Conservation (phyloP, 2,113 vertebrate species). For the Struthio camelus region DNA sequence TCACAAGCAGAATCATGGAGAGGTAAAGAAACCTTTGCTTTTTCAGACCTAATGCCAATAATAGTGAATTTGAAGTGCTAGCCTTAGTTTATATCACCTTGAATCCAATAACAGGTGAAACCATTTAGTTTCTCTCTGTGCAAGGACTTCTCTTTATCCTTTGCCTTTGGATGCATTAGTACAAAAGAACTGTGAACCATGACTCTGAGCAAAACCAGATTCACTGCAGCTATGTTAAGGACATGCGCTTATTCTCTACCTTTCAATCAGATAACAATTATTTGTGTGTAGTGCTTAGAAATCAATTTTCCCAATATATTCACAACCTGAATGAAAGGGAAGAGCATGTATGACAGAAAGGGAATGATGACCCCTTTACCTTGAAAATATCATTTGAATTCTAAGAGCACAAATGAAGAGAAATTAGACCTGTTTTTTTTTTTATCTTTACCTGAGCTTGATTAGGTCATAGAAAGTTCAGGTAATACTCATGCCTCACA, state of each 20-base stretch:
- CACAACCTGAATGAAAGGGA: background rate
- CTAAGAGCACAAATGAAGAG: slow-evolving; percentile 35
- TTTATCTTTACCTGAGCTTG: slow-evolving; percentile 65
- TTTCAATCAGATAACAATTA: background rate
- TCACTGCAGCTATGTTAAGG: background rate
- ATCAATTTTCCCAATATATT: slow-evolving; percentile 30
- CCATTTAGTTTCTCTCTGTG: background rate
- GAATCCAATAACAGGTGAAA: slow-evolving; percentile 4
- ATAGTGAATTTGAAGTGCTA: background rate
- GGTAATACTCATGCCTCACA: slow-evolving; percentile 45
- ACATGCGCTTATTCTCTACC: background rate
- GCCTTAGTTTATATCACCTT: slow-evolving; percentile 22
- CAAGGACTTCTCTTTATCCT: background rate
- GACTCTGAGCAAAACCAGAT: background rate
- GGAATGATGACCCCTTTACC: slow-evolving; percentile 7
- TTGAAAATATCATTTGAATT: slow-evolving; percentile 56
- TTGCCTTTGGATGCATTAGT: background rate
- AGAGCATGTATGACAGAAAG: slow-evolving; percentile 18
- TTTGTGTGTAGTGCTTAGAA: background rate
- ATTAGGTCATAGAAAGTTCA: slow-evolving; percentile 63
- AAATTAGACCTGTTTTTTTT: slow-evolving; percentile 51
- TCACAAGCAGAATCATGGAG: background rate
- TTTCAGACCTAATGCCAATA: background rate
- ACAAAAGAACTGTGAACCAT: background rate
- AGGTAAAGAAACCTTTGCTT: background rate